These are phyloP conservation scores for Acrossocheilus wenchowensis DNA, from an alignment of 2,797 vertebrate genomes.

Conservation along the genomic window DNA sequence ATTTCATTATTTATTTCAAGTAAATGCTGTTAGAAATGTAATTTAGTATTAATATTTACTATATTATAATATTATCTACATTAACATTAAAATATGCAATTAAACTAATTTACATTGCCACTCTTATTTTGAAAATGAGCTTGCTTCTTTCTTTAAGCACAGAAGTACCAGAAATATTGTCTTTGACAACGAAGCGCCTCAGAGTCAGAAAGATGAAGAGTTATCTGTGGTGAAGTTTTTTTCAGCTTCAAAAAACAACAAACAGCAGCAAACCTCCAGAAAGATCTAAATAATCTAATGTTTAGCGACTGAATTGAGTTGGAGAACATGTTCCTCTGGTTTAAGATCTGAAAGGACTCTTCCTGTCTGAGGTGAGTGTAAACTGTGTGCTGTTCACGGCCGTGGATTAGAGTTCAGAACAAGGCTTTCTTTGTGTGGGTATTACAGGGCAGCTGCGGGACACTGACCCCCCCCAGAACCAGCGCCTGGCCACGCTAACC, in stretches of 20 bases:
- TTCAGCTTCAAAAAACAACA: background rate
- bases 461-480: background rate
- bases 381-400: slow-evolving; percentile 21
- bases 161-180: background rate
- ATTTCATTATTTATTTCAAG: background rate
- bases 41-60: background rate
- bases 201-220: background rate
- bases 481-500: background rate
- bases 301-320: background rate
- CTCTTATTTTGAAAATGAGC: background rate
- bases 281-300: background rate
- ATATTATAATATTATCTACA: background rate
- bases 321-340: background rate
- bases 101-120: background rate
- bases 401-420: slow-evolving; percentile 45
- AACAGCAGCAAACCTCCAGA: background rate
- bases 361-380: background rate
- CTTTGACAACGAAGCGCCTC: background rate
- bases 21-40: background rate
- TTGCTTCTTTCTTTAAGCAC: background rate
- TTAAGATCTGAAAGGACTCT: background rate
- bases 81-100: background rate
- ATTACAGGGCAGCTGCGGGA: slow-evolving; percentile 39
- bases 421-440: slow-evolving; percentile 52
- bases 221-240: background rate